Percentiles rank a stretch among this genome's conserved stretches.
Evolutionary conservation across 2,113 vertebrate genomes (phyloP).

Genomic region (Cettia cetti): DNA sequence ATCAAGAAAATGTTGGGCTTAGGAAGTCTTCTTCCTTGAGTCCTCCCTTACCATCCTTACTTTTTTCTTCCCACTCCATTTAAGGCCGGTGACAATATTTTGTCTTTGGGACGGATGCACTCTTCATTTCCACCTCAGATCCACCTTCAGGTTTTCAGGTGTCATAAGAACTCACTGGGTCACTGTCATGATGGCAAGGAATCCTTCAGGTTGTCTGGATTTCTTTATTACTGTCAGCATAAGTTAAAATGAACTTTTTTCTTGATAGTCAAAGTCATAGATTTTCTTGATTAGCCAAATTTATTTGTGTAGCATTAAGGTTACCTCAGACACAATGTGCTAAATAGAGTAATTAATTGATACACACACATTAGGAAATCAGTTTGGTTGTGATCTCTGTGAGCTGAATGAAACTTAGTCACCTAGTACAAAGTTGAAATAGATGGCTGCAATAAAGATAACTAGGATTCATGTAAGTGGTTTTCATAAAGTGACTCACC

Average conservation of each 20-base stretch:
- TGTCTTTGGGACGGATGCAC: not conserved
- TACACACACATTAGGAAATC: not conserved
- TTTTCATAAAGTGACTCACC: not conserved
- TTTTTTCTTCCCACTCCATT: not conserved
- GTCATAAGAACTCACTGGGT: not conserved
- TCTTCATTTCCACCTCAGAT: not conserved
- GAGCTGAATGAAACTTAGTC: not conserved
- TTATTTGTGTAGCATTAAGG: not conserved
- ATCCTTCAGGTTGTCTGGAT: not conserved
- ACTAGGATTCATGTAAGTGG: not conserved
- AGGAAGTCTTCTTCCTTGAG: not conserved
- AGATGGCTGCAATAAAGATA: not conserved
- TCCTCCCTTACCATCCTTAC: accelerated
- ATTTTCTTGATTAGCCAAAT: not conserved
- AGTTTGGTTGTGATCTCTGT: not conserved
- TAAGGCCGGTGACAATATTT: not conserved
- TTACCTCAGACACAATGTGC: not conserved
- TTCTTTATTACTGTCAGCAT: not conserved
- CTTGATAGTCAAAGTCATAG: too few species aligned
- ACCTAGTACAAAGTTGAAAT: not conserved
- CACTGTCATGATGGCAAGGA: not conserved
- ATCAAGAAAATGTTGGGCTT: not conserved
- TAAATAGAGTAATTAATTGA: not conserved
- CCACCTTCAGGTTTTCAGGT: not conserved
- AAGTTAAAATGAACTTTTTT: not conserved